Evolutionary conservation across 2,113 vertebrate species (phyloP), one percentile per base, ranked within the genome.

Genomic region (Puffinus mauretanicus): DNA sequence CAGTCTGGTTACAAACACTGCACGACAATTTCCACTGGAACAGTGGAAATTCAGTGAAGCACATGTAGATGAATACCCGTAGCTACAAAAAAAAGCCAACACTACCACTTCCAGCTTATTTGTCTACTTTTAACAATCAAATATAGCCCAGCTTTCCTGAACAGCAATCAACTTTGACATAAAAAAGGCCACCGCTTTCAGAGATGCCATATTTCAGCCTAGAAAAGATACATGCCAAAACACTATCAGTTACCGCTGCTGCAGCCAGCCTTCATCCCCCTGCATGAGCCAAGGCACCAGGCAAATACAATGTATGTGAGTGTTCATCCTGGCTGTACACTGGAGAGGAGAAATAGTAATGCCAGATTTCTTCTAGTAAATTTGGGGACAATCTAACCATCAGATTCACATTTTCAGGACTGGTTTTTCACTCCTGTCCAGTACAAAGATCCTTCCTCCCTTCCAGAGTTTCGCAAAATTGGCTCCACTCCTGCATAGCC

Each of bases 181-280:
- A 21, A 26, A 65, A 36, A 49, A 65, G 44, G 36, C 30, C n/a
- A 24, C 8, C 0, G 0, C 51, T 54, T 69, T 58, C 30, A 61
- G 34, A 83, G 54, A 13, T 27, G 47, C 40, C 2, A 0, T 36
- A 13, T 49, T 71, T 65, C 82, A 77, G 20, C n/a, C 46, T 38
- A 47, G 40, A 29, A 34, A 49, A 18, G 19, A 10, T 7, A 38
- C 7, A 4, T 8, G 16, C 44, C 58, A 42, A 3, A 3, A 20
- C 4, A 0, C 22, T 17, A 8, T 7, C 5, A 7, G 55, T n/a
- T n/a, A 26, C 36, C 1, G 1, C 47, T 22, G 47, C 24, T 10
- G 26, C 67, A 51, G 27, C 26, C 66, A 61, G 26, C 36, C 25
- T 16, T 22, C 44, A 10, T 3, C 7, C 7, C 24, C 20, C 3